These are phyloP conservation scores for Apotomis capreana DNA, from an alignment of 2,888 invertebrate genomes.

Conservation along the genomic window DNA sequence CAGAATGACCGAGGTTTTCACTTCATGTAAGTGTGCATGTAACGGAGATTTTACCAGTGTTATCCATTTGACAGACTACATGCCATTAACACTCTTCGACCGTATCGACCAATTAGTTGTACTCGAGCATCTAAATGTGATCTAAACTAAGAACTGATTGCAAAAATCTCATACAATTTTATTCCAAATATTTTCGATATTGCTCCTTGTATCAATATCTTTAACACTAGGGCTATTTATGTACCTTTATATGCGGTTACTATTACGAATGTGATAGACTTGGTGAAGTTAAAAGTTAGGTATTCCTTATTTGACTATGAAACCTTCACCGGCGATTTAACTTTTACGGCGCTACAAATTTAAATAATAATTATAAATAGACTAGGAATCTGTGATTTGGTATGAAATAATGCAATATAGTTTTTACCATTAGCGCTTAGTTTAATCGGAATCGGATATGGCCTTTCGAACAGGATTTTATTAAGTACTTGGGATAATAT, in stretches of 20 bases:
- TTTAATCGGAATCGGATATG: constrained; percentile 54
- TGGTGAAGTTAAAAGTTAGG: too few species aligned
- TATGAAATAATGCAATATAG: neutral
- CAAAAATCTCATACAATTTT: constrained; percentile 10
- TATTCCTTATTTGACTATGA: too few species aligned
- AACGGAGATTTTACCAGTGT: constrained; percentile 8
- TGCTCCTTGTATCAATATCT: neutral
- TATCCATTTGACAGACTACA: constrained; percentile 15
- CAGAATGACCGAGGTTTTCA: too few species aligned
- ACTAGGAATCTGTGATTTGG: constrained; percentile 1
- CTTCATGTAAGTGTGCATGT: too few species aligned
- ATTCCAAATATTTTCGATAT: neutral
- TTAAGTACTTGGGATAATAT: constrained; percentile 6
- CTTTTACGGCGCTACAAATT: too few species aligned
- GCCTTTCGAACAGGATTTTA: constrained; percentile 52
- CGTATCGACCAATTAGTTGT: constrained; percentile 56
- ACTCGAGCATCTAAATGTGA: constrained; percentile 52
- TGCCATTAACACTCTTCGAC: constrained; percentile 51
- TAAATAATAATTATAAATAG: neutral
- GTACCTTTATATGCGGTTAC: too few species aligned
- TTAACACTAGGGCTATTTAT: neutral
- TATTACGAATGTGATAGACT: too few species aligned
- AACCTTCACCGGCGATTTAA: too few species aligned
- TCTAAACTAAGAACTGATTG: constrained; percentile 16
- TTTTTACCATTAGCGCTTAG: constrained; percentile 11